phyloP scores from a whole-genome alignment of 2,888 invertebrate species.

The Disparrhopalites patrizii region DNA sequence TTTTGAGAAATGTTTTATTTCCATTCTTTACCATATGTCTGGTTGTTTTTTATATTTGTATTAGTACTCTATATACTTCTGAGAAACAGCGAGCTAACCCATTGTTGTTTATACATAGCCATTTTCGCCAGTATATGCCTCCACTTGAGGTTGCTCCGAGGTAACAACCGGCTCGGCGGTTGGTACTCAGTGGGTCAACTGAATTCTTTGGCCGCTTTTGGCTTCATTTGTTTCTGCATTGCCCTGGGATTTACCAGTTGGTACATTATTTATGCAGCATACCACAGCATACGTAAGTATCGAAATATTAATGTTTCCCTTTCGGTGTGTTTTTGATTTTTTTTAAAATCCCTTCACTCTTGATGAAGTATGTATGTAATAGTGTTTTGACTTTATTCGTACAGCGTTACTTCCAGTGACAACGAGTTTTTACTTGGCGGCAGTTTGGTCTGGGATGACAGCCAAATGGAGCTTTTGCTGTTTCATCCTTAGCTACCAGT shows the following conservation, averaged over 20 bases:
- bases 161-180: constrained; percentile 41
- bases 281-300: constrained; percentile 48
- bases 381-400: background rate
- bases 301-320: background rate
- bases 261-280: constrained; percentile 48
- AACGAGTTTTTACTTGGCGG: constrained; percentile 46
- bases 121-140: constrained; percentile 44
- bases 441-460: constrained; percentile 48
- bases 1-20: too few relatives aligned
- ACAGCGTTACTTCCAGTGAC: constrained; percentile 47
- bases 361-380: too few relatives aligned
- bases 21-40: too few relatives aligned
- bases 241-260: constrained; percentile 45
- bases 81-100: too few relatives aligned
- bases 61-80: too few relatives aligned
- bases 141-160: constrained; percentile 40
- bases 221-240: constrained; percentile 41
- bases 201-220: constrained; percentile 40
- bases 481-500: constrained; percentile 42
- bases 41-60: too few relatives aligned
- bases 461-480: constrained; percentile 46
- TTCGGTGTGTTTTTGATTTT: background rate
- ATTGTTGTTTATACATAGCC: too few relatives aligned
- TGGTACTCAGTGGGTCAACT: constrained; percentile 44
- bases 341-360: constrained; percentile 12